phyloP scores from a whole-genome alignment of 2,797 vertebrate species.

The Coilia nasus region DNA sequence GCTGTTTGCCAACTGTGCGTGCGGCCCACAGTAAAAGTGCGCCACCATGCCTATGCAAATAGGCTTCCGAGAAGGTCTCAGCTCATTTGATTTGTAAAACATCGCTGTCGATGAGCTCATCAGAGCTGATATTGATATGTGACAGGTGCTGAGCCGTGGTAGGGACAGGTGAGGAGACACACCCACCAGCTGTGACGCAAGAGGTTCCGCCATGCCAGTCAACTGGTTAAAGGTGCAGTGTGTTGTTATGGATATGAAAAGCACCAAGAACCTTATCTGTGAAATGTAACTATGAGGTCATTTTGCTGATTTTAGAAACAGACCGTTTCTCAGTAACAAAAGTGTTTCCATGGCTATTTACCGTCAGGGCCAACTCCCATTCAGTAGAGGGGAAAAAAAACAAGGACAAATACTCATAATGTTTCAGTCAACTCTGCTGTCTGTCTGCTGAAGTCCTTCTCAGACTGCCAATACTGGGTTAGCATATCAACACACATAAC shows the following conservation, averaged over 20 bases:
- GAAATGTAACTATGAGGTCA: not conserved
- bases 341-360: not conserved
- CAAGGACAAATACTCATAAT: not conserved
- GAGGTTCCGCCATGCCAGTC: not conserved
- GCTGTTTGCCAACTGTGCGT: not conserved
- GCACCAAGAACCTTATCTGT: not conserved
- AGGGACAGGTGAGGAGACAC: not conserved
- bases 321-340: not conserved
- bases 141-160: not conserved
- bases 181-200: not conserved
- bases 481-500: not conserved
- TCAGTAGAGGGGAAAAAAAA: not conserved
- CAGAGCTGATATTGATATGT: not conserved
- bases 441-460: not conserved
- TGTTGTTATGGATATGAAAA: not conserved
- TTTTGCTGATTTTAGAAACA: not conserved
- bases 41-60: slow-evolving; percentile 60
- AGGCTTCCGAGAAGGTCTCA: slow-evolving; percentile 36
- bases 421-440: not conserved
- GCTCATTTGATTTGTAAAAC: slow-evolving; percentile 67
- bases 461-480: not conserved
- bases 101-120: slow-evolving; percentile 34
- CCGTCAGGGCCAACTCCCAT: not conserved
- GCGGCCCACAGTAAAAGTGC: slow-evolving; percentile 20
- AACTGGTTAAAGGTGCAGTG: not conserved